Conservation (phyloP, 2,113 vertebrate genomes). For the Lucifuga dentata region DNA sequence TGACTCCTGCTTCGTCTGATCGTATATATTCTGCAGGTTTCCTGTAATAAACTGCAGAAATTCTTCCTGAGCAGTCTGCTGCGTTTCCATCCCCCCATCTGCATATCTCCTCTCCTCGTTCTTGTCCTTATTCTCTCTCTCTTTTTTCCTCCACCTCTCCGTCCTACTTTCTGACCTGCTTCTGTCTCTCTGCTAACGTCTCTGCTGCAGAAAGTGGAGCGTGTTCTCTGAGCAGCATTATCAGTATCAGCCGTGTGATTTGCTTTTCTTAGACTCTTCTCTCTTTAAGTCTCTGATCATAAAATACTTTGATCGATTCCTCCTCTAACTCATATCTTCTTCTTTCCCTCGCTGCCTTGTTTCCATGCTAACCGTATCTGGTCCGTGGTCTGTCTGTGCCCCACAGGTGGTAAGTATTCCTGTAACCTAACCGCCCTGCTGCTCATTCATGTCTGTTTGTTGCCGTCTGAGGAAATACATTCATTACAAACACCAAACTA, state of each 20-base stretch:
- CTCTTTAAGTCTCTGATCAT: constrained; percentile 13
- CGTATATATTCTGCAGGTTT: constrained; percentile 3
- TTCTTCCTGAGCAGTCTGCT: no score
- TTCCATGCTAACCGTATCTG: constrained; percentile 67
- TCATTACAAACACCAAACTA: no score
- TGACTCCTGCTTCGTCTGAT: background rate
- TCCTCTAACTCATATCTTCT: constrained; percentile 65
- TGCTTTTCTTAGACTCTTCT: constrained; percentile 16
- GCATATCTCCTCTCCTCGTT: constrained; percentile 5
- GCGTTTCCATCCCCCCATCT: background rate
- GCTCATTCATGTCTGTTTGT: background rate
- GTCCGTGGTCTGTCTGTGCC: constrained; percentile 57
- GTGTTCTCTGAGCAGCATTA: constrained; percentile 26
- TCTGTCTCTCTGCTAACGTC: constrained; percentile 11
- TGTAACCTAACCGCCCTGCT: constrained; percentile 32
- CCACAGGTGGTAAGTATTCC: constrained; percentile 79
- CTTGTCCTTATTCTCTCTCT: constrained; percentile 19
- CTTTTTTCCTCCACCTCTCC: constrained; percentile 58
- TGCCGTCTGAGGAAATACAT: no score
- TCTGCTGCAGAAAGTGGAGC: constrained; percentile 47
- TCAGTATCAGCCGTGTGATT: constrained; percentile 20
- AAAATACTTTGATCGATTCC: constrained; percentile 25
- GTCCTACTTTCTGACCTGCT: no score
- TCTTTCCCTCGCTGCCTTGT: constrained; percentile 50
- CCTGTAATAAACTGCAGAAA: no score